A percentile compares a stretch with the other conserved stretches of the same genome.
Conservation (phyloP, 2,113 vertebrate genomes). For the Saccopteryx leptura region DNA sequence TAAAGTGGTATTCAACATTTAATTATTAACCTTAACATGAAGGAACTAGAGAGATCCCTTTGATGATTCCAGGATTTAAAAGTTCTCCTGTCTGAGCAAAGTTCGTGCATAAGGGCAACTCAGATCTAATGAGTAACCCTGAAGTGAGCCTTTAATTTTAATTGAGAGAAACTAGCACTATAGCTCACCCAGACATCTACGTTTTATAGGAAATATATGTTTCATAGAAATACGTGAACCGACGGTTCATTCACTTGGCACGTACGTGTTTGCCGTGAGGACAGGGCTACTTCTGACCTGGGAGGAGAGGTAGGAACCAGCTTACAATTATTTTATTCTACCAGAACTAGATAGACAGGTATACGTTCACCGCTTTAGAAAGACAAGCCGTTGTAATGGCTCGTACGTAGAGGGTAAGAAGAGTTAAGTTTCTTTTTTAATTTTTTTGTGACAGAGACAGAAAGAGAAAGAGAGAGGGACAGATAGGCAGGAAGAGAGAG, state of each 20-base stretch:
- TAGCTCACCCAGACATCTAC: rapidly evolving
- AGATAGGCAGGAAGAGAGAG: too few relatives aligned
- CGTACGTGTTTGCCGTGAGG: too few relatives aligned
- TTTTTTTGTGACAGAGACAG: too few relatives aligned
- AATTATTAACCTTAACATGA: constrained; percentile 77
- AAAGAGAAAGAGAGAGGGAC: too few relatives aligned
- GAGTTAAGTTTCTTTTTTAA: not conserved
- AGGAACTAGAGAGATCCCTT: constrained; percentile 66
- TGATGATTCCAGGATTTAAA: constrained; percentile 76
- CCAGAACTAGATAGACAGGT: not conserved
- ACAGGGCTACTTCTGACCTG: too few relatives aligned
- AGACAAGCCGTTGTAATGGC: not conserved
- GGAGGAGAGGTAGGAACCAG: too few relatives aligned
- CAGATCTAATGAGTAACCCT: not conserved
- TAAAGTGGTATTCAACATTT: constrained; percentile 77
- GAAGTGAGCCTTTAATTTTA: not conserved
- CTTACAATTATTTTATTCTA: too few relatives aligned
- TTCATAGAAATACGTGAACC: not conserved
- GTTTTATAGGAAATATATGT: not conserved
- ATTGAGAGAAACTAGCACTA: not conserved
- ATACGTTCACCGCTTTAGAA: not conserved
- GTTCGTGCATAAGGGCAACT: not conserved
- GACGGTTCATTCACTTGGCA: too few relatives aligned
- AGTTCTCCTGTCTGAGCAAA: constrained; percentile 63
- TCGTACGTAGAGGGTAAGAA: not conserved